A percentile compares a stretch with the other conserved stretches of the same genome.
Evolutionary conservation across 2,113 vertebrate species (phyloP).

Genomic region (Chaenogobius annularis): DNA sequence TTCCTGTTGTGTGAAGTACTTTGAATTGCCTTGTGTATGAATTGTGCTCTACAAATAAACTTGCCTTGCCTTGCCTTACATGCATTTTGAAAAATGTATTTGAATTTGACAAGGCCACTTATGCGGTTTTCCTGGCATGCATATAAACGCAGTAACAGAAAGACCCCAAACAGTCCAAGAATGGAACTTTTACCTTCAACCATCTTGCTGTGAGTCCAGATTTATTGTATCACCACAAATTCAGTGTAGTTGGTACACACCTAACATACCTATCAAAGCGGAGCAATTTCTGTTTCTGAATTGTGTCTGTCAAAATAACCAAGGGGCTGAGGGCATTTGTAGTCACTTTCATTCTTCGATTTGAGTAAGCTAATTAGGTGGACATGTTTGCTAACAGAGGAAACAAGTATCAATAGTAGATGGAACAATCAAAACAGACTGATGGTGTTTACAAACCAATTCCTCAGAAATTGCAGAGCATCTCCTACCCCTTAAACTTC

Average conservation of each 20-base stretch:
- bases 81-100: too few relatives aligned
- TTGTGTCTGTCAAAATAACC: neutral
- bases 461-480: neutral
- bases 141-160: too few relatives aligned
- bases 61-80: too few relatives aligned
- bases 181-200: neutral
- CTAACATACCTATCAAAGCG: too few relatives aligned
- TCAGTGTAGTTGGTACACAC: too few relatives aligned
- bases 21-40: too few relatives aligned
- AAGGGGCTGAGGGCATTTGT: neutral
- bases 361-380: neutral
- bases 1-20: too few relatives aligned
- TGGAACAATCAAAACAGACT: slow-evolving; percentile 4
- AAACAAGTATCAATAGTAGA: neutral
- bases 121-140: too few relatives aligned
- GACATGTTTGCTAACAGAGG: neutral
- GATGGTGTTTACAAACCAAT: neutral
- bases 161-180: too few relatives aligned
- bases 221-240: neutral
- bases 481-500: neutral
- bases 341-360: neutral
- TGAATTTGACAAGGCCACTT: too few relatives aligned
- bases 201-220: neutral
- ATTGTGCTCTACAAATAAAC: too few relatives aligned
- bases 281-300: neutral